A percentile compares a stretch with the other conserved stretches of the same genome.
These are phyloP conservation scores for Entomobrya multifasciata DNA, from an alignment of 2,888 invertebrate genomes.

Conservation along the genomic window DNA sequence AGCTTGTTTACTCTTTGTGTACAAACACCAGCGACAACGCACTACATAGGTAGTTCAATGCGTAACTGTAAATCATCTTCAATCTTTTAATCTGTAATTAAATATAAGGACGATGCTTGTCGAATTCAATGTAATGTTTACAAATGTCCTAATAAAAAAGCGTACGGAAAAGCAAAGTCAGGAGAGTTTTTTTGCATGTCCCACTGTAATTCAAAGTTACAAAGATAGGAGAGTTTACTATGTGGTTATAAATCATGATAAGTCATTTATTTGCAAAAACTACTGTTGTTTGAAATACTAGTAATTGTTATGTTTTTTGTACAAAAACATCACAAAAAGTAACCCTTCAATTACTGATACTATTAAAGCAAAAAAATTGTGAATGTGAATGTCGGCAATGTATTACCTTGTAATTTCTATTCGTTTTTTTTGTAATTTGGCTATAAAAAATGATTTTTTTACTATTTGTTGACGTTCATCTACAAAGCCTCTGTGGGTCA, in stretches of 20 bases:
- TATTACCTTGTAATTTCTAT: too few species aligned
- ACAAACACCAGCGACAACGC: not conserved
- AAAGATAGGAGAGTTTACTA: too few species aligned
- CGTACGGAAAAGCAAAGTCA: not conserved
- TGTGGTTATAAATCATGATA: too few species aligned
- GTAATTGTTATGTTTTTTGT: too few species aligned
- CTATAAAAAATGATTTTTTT: not conserved
- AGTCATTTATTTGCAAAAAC: too few species aligned
- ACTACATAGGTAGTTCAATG: conserved; percentile 20
- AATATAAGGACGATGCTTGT: conserved; percentile 25
- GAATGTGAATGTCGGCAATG: not conserved
- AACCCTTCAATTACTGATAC: not conserved
- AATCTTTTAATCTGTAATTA: not conserved
- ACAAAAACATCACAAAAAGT: not conserved
- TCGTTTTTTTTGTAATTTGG: not conserved
- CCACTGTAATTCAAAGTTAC: not conserved
- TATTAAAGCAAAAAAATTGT: not conserved
- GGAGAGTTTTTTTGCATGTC: conserved; percentile 11
- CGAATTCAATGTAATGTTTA: conserved; percentile 7
- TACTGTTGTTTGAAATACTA: too few species aligned
- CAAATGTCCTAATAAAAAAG: not conserved
- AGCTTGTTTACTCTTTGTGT: too few species aligned
- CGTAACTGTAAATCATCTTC: conserved; percentile 15
- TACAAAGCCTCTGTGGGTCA: not conserved
- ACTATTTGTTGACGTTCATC: not conserved